Evolutionary conservation across 2,797 vertebrate species (phyloP).

Genomic region (Acropternis orthonyx): DNA sequence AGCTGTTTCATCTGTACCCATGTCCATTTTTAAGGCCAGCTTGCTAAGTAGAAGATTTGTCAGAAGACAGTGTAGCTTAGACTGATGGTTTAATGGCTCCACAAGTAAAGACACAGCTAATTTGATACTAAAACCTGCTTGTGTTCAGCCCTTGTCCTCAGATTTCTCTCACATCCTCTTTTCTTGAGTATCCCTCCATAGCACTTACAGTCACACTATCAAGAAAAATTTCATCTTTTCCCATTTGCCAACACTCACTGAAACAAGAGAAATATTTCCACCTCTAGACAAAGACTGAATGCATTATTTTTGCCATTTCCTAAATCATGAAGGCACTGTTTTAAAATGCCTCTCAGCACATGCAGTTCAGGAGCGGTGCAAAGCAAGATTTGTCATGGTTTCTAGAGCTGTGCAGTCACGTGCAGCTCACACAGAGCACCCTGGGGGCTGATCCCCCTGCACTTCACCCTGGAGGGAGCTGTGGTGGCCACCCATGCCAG

Average conservation of each 20-base stretch:
- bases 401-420: not conserved
- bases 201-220: not conserved
- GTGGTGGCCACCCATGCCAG: not conserved
- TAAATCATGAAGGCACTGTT: not conserved
- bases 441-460: not conserved
- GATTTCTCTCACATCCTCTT: not conserved
- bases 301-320: not conserved
- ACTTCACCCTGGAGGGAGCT: not conserved
- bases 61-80: not conserved
- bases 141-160: not conserved
- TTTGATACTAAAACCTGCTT: not conserved
- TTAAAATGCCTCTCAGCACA: not conserved
- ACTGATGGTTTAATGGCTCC: not conserved
- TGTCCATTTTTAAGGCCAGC: not conserved
- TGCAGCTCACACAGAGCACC: rapidly evolving
- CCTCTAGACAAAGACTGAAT: not conserved
- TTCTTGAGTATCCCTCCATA: not conserved
- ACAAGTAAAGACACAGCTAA: not conserved
- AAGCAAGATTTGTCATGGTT: not conserved
- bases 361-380: not conserved
- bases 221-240: not conserved
- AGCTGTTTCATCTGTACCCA: not conserved
- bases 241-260: not conserved
- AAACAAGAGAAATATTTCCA: not conserved
- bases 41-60: not conserved